A percentile compares a stretch with the other conserved stretches of the same genome.
These are phyloP conservation scores for Dynastes grantii DNA, from an alignment of 2,888 invertebrate genomes.

Conservation along the genomic window DNA sequence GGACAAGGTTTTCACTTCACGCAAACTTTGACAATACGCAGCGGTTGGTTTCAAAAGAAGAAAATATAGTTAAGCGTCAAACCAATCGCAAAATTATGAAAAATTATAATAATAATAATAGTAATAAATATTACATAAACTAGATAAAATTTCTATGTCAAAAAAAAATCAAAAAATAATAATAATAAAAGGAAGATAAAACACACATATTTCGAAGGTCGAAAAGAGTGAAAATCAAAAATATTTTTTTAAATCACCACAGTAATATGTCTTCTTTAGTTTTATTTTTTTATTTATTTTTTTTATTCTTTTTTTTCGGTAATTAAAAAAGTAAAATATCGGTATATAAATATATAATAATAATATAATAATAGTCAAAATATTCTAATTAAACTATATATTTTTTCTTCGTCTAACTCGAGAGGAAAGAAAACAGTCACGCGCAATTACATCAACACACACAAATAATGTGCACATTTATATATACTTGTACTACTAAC, in stretches of 20 bases:
- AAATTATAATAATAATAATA: conserved; percentile 39
- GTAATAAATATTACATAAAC: conserved; percentile 47
- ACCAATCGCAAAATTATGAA: conserved; percentile 23
- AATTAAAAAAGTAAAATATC: conserved; percentile 68
- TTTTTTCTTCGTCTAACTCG: conserved; percentile 24
- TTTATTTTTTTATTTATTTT: conserved; percentile 15
- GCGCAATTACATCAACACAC: conserved; percentile 64
- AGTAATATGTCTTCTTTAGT: neutral
- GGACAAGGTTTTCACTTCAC: conserved; percentile 53
- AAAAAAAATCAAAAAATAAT: conserved; percentile 38
- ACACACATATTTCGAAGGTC: conserved; percentile 51
- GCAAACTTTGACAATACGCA: conserved; percentile 56
- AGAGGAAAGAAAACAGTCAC: conserved; percentile 67
- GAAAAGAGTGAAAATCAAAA: conserved; percentile 56
- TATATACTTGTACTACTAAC: conserved; percentile 70
- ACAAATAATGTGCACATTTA: conserved; percentile 58
- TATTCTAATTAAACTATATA: conserved; percentile 69
- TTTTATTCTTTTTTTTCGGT: conserved; percentile 47
- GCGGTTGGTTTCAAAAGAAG: conserved; percentile 19
- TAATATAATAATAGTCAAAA: conserved; percentile 65
- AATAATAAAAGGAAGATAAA: conserved; percentile 61
- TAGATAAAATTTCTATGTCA: conserved; percentile 67
- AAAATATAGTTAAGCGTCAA: conserved; percentile 34
- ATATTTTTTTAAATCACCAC: conserved; percentile 64
- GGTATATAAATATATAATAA: conserved; percentile 67